Evolutionary conservation across 2,888 invertebrate genomes (phyloP).

Genomic region (Leptinotarsa juncta): DNA sequence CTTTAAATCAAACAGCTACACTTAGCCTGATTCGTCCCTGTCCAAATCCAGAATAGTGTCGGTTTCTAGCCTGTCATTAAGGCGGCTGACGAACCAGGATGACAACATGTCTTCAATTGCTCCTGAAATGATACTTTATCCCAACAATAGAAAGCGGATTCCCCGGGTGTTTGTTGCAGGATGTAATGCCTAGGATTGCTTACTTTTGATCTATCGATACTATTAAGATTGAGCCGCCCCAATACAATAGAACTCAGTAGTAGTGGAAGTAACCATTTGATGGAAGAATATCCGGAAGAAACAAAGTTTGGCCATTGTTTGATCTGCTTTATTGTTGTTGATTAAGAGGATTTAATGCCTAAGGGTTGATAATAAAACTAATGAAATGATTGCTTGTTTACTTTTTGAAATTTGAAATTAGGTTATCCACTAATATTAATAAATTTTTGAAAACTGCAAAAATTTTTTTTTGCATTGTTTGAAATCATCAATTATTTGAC

Average conservation of each 20-base stretch:
- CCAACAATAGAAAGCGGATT: constrained; percentile 50
- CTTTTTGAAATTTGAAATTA: too few relatives aligned
- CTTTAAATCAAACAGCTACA: background rate
- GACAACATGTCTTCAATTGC: constrained; percentile 53
- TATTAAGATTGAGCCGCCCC: constrained; percentile 16
- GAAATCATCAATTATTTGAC: too few relatives aligned
- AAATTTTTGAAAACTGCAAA: too few relatives aligned
- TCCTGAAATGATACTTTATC: constrained; percentile 56
- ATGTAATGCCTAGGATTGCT: constrained; percentile 36
- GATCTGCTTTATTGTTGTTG: background rate
- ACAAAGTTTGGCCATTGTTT: background rate
- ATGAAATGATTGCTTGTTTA: too few relatives aligned
- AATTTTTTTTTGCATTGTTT: too few relatives aligned
- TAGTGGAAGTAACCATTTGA: background rate
- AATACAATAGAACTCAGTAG: constrained; percentile 3
- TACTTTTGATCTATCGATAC: constrained; percentile 23
- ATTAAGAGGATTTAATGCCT: too few relatives aligned
- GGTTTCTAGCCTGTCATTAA: constrained; percentile 51
- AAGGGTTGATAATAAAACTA: too few relatives aligned
- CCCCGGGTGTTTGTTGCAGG: constrained; percentile 55
- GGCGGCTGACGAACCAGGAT: constrained; percentile 48
- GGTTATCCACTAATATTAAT: too few relatives aligned
- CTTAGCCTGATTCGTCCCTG: background rate
- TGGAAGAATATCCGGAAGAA: constrained; percentile 15
- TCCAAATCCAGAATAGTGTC: constrained; percentile 32